Evolutionary conservation across 2,888 invertebrate genomes (phyloP).

Genomic region (Mythimna pallens): DNA sequence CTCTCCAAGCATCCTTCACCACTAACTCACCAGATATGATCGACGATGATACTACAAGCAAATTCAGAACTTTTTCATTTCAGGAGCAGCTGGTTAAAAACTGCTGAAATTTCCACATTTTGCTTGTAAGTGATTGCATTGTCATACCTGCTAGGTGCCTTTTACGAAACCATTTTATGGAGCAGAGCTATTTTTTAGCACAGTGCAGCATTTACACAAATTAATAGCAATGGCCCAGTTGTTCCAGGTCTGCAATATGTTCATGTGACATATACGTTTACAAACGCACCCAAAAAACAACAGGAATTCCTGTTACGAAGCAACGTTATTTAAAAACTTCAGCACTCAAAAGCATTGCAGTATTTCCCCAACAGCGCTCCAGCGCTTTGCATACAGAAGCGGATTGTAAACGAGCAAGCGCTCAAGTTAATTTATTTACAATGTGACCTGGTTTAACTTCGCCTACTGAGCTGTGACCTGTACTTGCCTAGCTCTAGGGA

Average conservation of each 20-base stretch:
- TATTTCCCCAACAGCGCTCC: conserved; percentile 32
- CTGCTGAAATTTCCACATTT: neutral
- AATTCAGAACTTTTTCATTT: no score
- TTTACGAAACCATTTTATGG: neutral
- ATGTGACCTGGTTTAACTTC: conserved; percentile 48
- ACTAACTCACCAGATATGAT: no score
- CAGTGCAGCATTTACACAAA: neutral
- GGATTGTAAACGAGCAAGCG: conserved; percentile 39
- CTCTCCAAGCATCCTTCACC: no score
- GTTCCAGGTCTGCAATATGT: neutral
- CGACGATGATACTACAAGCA: no score
- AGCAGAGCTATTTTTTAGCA: neutral
- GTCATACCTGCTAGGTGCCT: neutral
- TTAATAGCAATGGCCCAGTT: neutral
- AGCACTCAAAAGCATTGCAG: neutral
- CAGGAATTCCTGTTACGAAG: neutral
- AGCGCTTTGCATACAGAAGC: conserved; percentile 43
- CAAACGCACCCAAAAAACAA: conserved; percentile 14
- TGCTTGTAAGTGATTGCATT: neutral
- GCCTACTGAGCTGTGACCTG: conserved; percentile 14
- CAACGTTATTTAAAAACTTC: conserved; percentile 29
- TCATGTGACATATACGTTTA: neutral
- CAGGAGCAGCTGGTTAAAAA: neutral
- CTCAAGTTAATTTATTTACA: conserved; percentile 47
- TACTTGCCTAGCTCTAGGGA: conserved; percentile 9